Base-by-base conservation (phyloP, 2,888 invertebrate genomes). In the Andrena marginata region DNA sequence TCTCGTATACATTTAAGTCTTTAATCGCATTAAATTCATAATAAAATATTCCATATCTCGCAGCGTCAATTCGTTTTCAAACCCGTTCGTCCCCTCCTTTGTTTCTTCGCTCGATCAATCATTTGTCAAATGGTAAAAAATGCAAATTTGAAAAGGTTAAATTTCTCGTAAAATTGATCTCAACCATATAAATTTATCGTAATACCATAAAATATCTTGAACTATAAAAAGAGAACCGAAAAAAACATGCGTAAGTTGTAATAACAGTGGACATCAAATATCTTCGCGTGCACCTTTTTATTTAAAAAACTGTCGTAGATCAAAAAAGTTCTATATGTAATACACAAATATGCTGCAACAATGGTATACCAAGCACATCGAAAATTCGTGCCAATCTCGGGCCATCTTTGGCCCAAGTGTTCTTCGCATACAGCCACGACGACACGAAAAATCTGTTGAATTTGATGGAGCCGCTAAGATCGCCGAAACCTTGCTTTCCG, bases 341-440 rank as follows among this genome's bases (percentile, higher is more conserved):
- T 23, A 2, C 13, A 35, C 67, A 80, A 69, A 2, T 64, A 23
- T 56, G 63, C 8, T 63, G 33, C 0, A 64, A 56, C 2, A 60
- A 78, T 13, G 79, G 81, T 49, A 67, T 87, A 49, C 90, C 89
- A 59, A 83, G 87, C 1, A 79, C 85, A 48, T 86, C 86, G 2
- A 90, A 90, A 73, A 80, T 92, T 51, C 82, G 79, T 35, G 62
- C 76, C 26, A 82, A 81, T 59, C 76, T 92, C 31, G 92, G 92
- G 2, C 35, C 89, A 31, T 73, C 87, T 2, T 80, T 92, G 51
- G 86, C 91, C 6, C 75, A 90, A 35, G 60, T 89, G 35, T 86
- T 92, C 59, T 89, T 90, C 29, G 76, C 90, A 48, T 83, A 89
- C 51, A 85, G 87, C 59, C 86, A 90, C 70, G 71, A 79, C 3